phyloP scores from a whole-genome alignment of 2,797 vertebrate species.

The Gouania willdenowi region DNA sequence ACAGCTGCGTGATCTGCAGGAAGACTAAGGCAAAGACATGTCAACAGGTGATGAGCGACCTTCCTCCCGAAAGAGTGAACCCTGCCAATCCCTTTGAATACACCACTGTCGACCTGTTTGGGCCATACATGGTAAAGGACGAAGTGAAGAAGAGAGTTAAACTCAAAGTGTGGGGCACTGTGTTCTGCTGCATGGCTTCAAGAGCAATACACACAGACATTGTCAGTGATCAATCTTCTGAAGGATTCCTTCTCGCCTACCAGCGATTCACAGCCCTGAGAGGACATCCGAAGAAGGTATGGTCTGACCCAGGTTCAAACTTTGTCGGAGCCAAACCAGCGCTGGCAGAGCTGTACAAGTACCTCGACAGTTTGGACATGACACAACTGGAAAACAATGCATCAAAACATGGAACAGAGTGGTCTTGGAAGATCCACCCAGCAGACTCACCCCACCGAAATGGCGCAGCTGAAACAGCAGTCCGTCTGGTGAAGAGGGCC shows the following conservation, averaged over 20 bases:
- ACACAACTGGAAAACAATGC: neutral
- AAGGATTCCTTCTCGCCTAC: neutral
- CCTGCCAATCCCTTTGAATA: too few relatives aligned
- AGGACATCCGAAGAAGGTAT: conserved; percentile 11
- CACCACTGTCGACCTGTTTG: conserved; percentile 1
- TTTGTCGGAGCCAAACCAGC: neutral
- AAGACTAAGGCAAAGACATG: neutral
- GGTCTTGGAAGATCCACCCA: conserved; percentile 7
- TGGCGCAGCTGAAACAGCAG: neutral
- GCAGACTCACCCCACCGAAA: conserved; percentile 7
- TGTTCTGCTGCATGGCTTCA: neutral
- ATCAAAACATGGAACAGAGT: neutral
- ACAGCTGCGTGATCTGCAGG: conserved; percentile 9
- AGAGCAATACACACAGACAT: neutral
- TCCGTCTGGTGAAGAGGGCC: neutral
- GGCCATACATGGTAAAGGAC: neutral
- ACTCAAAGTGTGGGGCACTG: neutral
- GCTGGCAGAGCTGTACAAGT: neutral
- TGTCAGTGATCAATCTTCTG: neutral
- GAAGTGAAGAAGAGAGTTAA: neutral
- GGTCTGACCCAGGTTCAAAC: neutral
- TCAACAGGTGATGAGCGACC: conserved; percentile 10
- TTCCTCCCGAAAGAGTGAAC: too few relatives aligned
- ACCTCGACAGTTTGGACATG: neutral
- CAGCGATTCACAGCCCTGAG: conserved; percentile 5